These are phyloP conservation scores for Saccopteryx bilineata DNA, from an alignment of 2,113 vertebrate species.

Conservation along the genomic window DNA sequence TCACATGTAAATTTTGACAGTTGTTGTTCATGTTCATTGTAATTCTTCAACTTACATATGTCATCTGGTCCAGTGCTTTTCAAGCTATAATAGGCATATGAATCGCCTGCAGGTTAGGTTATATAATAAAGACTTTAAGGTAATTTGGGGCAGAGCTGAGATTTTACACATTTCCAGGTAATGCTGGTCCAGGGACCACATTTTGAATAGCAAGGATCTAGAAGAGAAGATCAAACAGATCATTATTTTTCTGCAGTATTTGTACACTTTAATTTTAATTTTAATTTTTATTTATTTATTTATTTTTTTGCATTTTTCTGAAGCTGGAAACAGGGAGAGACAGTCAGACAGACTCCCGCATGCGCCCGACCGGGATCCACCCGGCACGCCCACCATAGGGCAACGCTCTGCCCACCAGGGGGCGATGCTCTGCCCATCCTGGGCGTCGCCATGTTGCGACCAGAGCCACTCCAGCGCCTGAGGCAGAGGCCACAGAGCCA, in stretches of 20 bases:
- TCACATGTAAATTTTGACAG: not conserved
- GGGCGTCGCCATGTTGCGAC: too few relatives aligned
- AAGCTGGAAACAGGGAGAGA: too few relatives aligned
- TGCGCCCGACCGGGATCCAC: too few relatives aligned
- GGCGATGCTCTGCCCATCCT: too few relatives aligned
- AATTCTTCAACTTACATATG: not conserved
- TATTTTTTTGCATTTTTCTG: too few relatives aligned
- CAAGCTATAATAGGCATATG: not conserved
- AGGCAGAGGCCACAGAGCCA: too few relatives aligned
- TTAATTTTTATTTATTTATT: not conserved
- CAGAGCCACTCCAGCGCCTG: too few relatives aligned
- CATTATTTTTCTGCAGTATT: not conserved
- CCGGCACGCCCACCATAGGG: too few relatives aligned
- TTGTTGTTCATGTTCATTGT: not conserved
- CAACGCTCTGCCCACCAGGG: too few relatives aligned
- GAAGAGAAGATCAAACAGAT: not conserved
- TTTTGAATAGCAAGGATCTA: not conserved
- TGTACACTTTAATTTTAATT: not conserved
- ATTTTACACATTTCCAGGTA: not conserved
- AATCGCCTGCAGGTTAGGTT: not conserved
- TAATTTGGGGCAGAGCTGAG: not conserved
- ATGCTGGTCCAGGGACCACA: not conserved
- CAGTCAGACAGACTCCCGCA: too few relatives aligned
- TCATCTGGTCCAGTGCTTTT: not conserved
- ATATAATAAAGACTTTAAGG: conserved; percentile 10